Evolutionary conservation across 2,113 vertebrate species (phyloP).

Genomic region (Odontophorus gujanensis): DNA sequence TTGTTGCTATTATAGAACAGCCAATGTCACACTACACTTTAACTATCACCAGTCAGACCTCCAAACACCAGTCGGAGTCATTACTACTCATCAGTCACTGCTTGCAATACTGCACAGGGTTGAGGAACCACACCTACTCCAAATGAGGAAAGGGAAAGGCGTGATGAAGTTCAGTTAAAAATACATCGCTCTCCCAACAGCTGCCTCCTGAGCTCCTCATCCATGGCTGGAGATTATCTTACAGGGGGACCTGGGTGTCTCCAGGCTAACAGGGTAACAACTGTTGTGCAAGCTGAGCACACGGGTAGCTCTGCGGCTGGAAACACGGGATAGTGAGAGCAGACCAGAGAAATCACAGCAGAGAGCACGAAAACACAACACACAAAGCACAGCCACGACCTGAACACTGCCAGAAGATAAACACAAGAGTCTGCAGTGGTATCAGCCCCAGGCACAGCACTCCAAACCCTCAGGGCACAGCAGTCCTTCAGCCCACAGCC

Average conservation of each 20-base stretch:
- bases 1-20: not conserved
- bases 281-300: not conserved
- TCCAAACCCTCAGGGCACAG: not conserved
- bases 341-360: not conserved
- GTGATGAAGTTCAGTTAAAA: not conserved
- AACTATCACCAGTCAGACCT: not conserved
- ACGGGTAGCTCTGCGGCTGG: not conserved
- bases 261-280: not conserved
- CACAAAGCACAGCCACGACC: fast-evolving
- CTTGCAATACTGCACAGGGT: not conserved
- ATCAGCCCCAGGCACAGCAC: too few species aligned
- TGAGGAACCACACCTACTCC: not conserved
- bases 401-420: not conserved
- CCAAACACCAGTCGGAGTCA: not conserved
- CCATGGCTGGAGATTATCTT: not conserved
- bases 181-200: not conserved
- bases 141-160: not conserved
- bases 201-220: not conserved
- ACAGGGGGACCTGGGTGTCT: not conserved
- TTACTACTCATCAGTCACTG: not conserved
- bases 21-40: not conserved
- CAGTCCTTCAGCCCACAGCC: not conserved
- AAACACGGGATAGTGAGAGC: fast-evolving
- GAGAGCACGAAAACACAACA: not conserved
- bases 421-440: not conserved